These are phyloP conservation scores for Girardinichthys multiradiatus DNA, from an alignment of 2,113 vertebrate species.

Conservation along the genomic window DNA sequence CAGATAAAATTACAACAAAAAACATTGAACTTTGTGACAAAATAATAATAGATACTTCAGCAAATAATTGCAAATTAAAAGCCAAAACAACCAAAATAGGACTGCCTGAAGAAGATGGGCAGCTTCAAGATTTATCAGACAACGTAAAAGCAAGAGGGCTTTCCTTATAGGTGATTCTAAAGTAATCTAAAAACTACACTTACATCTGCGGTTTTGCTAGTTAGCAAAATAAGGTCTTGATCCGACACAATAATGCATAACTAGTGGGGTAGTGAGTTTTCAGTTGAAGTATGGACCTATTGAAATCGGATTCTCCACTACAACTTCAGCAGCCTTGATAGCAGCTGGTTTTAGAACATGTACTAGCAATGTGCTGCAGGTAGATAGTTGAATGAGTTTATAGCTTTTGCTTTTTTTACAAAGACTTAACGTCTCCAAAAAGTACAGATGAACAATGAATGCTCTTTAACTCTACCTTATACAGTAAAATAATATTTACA, in stretches of 20 bases:
- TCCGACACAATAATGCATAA: background rate
- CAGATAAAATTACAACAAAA: too few relatives aligned
- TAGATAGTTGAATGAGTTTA: too few relatives aligned
- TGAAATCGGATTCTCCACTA: background rate
- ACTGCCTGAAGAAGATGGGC: background rate
- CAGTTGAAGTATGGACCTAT: background rate
- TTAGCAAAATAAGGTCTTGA: background rate
- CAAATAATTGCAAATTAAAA: too few relatives aligned
- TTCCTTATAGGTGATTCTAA: background rate
- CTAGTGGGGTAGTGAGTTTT: background rate
- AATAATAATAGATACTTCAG: too few relatives aligned
- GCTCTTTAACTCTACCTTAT: background rate
- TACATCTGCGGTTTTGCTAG: background rate
- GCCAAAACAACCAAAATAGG: too few relatives aligned
- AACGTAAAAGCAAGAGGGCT: background rate
- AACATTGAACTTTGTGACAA: too few relatives aligned
- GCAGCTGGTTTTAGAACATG: background rate
- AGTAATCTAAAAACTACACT: conserved; percentile 1
- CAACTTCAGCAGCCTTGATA: conserved; percentile 1
- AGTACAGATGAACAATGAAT: background rate
- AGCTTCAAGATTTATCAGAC: background rate
- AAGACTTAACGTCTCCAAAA: background rate
- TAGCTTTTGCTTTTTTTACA: background rate
- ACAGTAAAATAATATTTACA: too few relatives aligned
- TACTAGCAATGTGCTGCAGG: too few relatives aligned